Percentiles rank a stretch among this genome's conserved stretches.
Evolutionary conservation across 2,113 vertebrate genomes (phyloP).

Genomic region (Phocoena phocoena): DNA sequence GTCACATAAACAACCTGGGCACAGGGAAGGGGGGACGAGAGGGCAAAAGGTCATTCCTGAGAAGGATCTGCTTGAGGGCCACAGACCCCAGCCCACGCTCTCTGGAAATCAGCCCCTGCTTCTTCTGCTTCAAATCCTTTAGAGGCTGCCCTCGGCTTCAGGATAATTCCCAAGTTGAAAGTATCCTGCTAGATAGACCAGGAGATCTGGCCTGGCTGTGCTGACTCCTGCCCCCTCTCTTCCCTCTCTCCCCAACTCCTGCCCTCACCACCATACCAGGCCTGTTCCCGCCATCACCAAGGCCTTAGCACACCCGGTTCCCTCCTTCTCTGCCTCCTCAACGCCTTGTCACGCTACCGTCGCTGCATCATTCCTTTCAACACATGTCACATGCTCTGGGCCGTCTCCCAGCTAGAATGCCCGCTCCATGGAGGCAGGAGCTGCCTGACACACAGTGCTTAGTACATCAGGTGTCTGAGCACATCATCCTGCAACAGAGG

Average conservation of each 20-base stretch:
- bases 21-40: background rate
- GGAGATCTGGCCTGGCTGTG: background rate
- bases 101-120: background rate
- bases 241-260: background rate
- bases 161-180: background rate
- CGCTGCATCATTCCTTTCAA: background rate
- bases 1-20: conserved; percentile 57
- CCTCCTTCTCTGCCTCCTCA: background rate
- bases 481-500: background rate
- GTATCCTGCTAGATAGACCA: background rate
- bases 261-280: background rate
- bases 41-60: conserved; percentile 22
- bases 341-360: background rate
- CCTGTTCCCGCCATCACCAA: background rate
- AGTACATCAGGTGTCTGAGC: background rate
- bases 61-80: background rate
- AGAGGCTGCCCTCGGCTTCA: background rate
- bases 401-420: background rate
- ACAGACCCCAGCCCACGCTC: background rate
- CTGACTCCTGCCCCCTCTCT: background rate
- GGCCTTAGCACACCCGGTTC: background rate
- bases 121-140: background rate
- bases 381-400: background rate
- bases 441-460: background rate
- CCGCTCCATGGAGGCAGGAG: background rate